These are phyloP conservation scores for Choristoneura fumiferana DNA, from an alignment of 1,140 invertebrate species.

Conservation along the genomic window DNA sequence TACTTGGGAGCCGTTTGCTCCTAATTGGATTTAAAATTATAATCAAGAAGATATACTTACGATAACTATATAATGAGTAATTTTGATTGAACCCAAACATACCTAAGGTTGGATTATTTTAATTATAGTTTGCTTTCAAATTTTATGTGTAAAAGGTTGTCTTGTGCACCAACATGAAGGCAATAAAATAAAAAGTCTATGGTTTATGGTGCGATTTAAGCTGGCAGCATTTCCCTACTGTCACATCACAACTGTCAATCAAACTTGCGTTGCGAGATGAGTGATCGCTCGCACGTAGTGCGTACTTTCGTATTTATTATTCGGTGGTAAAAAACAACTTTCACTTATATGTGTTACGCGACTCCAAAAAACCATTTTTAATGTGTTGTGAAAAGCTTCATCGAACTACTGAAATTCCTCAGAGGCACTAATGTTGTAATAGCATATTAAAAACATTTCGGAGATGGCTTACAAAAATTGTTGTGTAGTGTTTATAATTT, in stretches of 20 bases:
- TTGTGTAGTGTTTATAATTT: constrained; percentile 72
- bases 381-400: constrained; percentile 31
- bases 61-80: too few relatives aligned
- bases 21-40: too few relatives aligned
- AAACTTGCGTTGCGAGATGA: constrained; percentile 8
- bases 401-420: constrained; percentile 20
- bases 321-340: constrained; percentile 30
- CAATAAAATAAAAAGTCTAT: too few relatives aligned
- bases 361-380: constrained; percentile 22
- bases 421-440: constrained; percentile 35
- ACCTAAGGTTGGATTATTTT: too few relatives aligned
- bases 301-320: constrained; percentile 25
- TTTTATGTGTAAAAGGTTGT: too few relatives aligned
- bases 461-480: constrained; percentile 67
- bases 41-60: too few relatives aligned
- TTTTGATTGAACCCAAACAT: too few relatives aligned
- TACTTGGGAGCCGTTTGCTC: too few relatives aligned
- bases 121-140: too few relatives aligned
- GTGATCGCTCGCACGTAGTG: not conserved
- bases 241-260: not conserved
- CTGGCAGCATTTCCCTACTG: constrained; percentile 7
- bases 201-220: not conserved
- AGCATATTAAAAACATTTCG: constrained; percentile 16
- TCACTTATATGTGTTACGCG: constrained; percentile 32
- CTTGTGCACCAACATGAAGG: constrained; percentile 22